Percentiles rank a stretch among this genome's conserved stretches.
Evolutionary conservation across 2,888 invertebrate genomes (phyloP).

Genomic region (Cinara cedri): DNA sequence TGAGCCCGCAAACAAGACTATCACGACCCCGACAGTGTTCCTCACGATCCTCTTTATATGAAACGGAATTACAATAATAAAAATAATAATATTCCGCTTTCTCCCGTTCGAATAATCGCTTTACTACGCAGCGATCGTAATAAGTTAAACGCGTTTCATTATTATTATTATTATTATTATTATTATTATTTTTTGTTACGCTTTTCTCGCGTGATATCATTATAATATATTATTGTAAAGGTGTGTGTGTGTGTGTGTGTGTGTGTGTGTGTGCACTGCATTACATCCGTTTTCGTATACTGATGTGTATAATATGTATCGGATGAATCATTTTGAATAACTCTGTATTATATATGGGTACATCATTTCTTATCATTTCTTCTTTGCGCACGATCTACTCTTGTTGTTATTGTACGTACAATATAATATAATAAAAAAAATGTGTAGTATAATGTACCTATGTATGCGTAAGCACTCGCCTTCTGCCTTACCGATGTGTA

Average conservation of each 20-base stretch:
- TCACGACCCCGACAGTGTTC: conserved; percentile 1
- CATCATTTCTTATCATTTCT: conserved; percentile 25
- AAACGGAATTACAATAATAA: too few relatives aligned
- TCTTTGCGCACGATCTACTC: background rate
- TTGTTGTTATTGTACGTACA: too few relatives aligned
- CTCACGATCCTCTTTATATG: conserved; percentile 27
- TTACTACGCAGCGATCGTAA: background rate
- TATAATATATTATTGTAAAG: background rate
- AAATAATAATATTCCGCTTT: conserved; percentile 13
- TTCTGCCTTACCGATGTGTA: too few relatives aligned
- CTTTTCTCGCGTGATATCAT: conserved; percentile 15
- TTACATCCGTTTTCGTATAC: conserved; percentile 22
- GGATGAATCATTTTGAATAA: too few relatives aligned
- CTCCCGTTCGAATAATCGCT: conserved; percentile 39
- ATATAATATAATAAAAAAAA: too few relatives aligned
- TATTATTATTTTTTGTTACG: conserved; percentile 5
- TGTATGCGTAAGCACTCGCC: too few relatives aligned
- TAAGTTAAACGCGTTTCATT: conserved; percentile 30
- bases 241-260: too few relatives aligned
- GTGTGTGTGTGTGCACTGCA: too few relatives aligned
- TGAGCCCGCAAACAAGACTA: conserved; percentile 3
- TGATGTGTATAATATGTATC: too few relatives aligned
- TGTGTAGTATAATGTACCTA: too few relatives aligned
- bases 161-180: too few relatives aligned
- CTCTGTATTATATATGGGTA: too few relatives aligned